A percentile compares a stretch with the other conserved stretches of the same genome.
phyloP scores from a whole-genome alignment of 2,797 vertebrate species.

The Sarcophilus harrisii region DNA sequence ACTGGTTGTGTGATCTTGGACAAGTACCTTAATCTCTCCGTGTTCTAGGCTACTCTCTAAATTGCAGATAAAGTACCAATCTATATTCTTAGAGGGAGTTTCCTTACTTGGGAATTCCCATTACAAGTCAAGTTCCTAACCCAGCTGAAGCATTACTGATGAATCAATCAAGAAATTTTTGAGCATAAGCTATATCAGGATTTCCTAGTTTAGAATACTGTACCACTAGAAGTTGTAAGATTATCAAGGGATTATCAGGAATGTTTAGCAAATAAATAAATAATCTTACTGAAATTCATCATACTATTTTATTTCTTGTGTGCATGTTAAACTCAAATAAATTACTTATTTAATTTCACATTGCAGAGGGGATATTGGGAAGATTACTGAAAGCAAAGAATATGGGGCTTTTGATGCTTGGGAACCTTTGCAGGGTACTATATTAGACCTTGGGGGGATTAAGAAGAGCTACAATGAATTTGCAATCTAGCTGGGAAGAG shows the following conservation, averaged over 20 bases:
- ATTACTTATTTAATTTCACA: not conserved
- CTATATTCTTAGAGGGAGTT: not conserved
- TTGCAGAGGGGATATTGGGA: not conserved
- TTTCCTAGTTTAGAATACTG: not conserved
- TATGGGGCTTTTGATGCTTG: not conserved
- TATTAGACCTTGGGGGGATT: not conserved
- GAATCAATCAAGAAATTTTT: not conserved
- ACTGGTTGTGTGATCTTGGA: not conserved
- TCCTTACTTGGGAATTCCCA: not conserved
- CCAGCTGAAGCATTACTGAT: not conserved
- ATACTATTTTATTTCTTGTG: not conserved
- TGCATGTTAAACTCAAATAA: not conserved
- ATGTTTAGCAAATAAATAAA: not conserved
- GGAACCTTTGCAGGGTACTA: not conserved
- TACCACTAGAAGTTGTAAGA: not conserved
- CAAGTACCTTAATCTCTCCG: not conserved
- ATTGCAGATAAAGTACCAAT: not conserved
- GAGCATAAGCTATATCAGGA: not conserved
- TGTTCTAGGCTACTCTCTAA: not conserved
- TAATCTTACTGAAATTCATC: not conserved
- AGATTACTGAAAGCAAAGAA: not conserved
- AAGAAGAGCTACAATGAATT: not conserved
- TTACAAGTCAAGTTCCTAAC: not conserved
- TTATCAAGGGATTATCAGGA: not conserved
- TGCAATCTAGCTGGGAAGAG: not conserved